Evolutionary conservation across 1,140 invertebrate genomes (phyloP).

Genomic region (Triops cancriformis): DNA sequence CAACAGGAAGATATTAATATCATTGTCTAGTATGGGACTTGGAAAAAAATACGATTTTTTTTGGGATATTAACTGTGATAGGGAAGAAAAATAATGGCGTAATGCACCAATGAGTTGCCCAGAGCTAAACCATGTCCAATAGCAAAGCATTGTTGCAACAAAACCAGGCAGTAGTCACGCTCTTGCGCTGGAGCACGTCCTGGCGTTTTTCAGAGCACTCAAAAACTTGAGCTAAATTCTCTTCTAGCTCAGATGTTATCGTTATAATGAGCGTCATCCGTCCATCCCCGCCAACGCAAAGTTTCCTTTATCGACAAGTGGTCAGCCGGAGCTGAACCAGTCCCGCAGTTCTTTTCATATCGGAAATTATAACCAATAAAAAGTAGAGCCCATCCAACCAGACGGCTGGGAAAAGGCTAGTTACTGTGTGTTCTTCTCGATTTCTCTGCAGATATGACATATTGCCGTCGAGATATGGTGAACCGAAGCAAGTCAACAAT

Average conservation of each 20-base stretch:
- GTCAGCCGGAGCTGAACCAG: not conserved
- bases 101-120: constrained; percentile 9
- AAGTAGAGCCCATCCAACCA: not conserved
- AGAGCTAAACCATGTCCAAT: constrained; percentile 13
- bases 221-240: constrained; percentile 6
- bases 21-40: constrained; percentile 5
- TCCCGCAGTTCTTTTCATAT: not conserved
- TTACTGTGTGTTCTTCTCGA: not conserved
- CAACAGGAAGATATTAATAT: constrained; percentile 8
- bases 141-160: not conserved
- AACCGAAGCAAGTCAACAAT: no score
- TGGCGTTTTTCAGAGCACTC: constrained; percentile 9
- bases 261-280: constrained; percentile 13
- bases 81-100: constrained; percentile 1
- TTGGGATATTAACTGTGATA: not conserved
- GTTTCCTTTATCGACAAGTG: constrained; percentile 1
- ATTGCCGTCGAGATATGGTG: no score
- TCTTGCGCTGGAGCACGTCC: constrained; percentile 11
- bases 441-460: not conserved
- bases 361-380: constrained; percentile 14
- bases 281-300: constrained; percentile 6
- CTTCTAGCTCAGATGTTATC: constrained; percentile 3
- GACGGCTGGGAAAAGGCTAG: not conserved
- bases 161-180: constrained; percentile 1
- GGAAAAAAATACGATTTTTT: not conserved